A percentile compares a stretch with the other conserved stretches of the same genome.
These are phyloP conservation scores for Petrolisthes manimaculis DNA, from an alignment of 2,888 invertebrate genomes.

Conservation along the genomic window DNA sequence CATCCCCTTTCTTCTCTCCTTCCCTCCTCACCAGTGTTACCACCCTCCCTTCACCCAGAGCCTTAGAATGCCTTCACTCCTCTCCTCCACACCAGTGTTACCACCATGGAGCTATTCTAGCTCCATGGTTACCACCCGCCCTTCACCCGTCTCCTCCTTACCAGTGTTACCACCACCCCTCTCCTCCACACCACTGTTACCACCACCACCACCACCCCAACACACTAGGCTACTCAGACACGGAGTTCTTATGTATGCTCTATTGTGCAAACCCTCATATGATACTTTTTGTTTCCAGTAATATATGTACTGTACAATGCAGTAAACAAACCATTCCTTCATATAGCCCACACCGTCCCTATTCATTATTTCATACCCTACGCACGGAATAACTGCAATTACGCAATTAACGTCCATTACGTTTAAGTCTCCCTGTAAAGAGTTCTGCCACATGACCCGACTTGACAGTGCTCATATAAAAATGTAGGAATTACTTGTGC, in stretches of 20 bases:
- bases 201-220: not conserved
- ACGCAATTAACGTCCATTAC: not conserved
- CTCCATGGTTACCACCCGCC: not conserved
- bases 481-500: not conserved
- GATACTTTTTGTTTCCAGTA: too few relatives aligned
- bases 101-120: not conserved
- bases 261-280: too few relatives aligned
- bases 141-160: not conserved
- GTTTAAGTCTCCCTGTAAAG: constrained; percentile 1
- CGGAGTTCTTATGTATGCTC: not conserved
- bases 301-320: too few relatives aligned
- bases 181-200: not conserved
- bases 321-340: not conserved
- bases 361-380: not conserved
- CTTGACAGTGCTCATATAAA: not conserved
- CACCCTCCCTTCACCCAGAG: not conserved
- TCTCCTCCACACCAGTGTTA: not conserved
- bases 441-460: not conserved
- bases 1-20: not conserved
- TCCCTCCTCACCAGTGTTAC: not conserved
- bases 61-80: not conserved
- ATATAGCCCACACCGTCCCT: not conserved
- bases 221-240: not conserved
- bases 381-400: not conserved
- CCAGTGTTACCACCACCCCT: not conserved